A percentile compares a stretch with the other conserved stretches of the same genome.
Conservation (phyloP, 2,113 vertebrate species). For the Machaerirhynchus nigripectus region DNA sequence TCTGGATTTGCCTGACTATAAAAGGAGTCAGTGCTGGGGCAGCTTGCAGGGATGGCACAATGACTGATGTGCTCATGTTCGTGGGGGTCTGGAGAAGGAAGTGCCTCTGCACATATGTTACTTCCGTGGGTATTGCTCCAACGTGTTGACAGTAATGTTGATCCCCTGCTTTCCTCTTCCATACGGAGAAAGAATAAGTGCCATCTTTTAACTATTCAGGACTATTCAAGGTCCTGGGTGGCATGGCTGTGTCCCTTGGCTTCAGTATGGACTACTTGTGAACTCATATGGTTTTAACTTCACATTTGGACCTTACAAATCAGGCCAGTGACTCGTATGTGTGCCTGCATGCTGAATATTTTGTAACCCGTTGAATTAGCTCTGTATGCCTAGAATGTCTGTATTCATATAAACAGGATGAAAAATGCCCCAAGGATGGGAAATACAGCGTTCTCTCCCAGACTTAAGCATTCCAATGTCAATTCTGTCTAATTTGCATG, state of each 20-base stretch:
- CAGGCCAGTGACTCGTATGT: neutral
- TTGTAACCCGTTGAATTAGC: neutral
- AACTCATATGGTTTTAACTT: neutral
- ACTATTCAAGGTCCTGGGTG: neutral
- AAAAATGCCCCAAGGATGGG: constrained; percentile 12
- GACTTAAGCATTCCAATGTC: constrained; percentile 25
- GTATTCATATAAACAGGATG: constrained; percentile 6
- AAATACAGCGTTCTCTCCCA: neutral
- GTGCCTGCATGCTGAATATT: neutral
- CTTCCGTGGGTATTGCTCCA: neutral
- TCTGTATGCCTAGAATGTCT: neutral
- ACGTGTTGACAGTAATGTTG: neutral
- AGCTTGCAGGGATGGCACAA: neutral
- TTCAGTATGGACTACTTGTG: neutral
- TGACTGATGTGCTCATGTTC: neutral
- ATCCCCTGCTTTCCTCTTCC: neutral
- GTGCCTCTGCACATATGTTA: neutral
- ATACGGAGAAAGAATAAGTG: neutral
- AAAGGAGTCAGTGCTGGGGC: neutral
- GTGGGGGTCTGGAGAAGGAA: neutral
- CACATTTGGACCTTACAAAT: neutral
- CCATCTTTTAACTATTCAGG: neutral
- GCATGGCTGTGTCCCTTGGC: neutral
- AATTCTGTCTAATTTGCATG: constrained; percentile 28
- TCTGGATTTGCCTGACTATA: neutral